Percentiles rank a stretch among this genome's conserved stretches.
phyloP scores from a whole-genome alignment of 2,797 vertebrate species.

The Fratercula arctica region DNA sequence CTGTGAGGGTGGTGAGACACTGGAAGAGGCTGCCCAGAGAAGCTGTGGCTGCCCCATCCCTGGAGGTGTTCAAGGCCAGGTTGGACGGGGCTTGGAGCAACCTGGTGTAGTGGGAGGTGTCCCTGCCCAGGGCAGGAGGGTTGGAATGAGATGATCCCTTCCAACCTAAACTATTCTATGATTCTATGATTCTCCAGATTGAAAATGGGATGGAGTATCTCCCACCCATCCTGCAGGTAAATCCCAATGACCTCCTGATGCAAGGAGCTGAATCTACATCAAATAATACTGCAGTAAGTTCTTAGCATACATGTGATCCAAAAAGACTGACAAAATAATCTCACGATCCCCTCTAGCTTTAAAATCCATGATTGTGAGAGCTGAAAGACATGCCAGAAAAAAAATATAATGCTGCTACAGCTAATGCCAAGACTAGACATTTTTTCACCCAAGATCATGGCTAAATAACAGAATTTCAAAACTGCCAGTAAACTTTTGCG shows the following conservation, averaged over 20 bases:
- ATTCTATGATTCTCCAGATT: not conserved
- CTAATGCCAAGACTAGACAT: not conserved
- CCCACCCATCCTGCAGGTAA: not conserved
- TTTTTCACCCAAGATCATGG: not conserved
- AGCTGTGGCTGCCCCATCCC: not conserved
- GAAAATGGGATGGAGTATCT: not conserved
- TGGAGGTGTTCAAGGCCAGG: not conserved
- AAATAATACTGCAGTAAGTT: not conserved
- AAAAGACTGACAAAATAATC: slow-evolving; percentile 1
- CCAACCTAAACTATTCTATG: not conserved
- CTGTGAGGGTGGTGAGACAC: not conserved
- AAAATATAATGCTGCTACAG: not conserved
- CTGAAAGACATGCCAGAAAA: not conserved
- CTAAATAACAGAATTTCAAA: not conserved
- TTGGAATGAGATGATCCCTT: not conserved
- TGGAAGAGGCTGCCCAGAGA: not conserved
- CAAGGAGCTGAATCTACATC: not conserved
- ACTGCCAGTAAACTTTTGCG: not conserved
- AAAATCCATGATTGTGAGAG: not conserved
- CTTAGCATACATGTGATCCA: not conserved
- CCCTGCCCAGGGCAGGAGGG: not conserved
- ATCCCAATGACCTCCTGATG: not conserved
- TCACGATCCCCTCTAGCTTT: slow-evolving; percentile 4
- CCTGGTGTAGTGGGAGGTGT: not conserved
- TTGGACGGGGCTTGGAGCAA: not conserved